These are phyloP conservation scores for Epinotia ramella DNA, from an alignment of 2,888 invertebrate genomes.

Conservation along the genomic window DNA sequence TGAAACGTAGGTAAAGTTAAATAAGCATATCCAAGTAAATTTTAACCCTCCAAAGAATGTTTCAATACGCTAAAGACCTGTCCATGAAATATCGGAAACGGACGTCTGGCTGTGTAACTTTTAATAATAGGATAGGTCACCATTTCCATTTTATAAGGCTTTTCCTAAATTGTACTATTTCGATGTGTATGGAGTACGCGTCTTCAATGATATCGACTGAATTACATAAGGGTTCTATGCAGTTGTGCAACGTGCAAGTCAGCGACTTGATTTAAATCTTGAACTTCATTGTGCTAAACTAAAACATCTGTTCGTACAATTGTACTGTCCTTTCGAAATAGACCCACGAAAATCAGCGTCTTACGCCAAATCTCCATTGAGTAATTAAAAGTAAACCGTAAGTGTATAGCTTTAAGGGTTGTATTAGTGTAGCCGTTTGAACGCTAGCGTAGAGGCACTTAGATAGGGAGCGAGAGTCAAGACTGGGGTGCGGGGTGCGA, in stretches of 20 bases:
- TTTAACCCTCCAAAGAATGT: constrained; percentile 15
- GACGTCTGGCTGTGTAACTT: constrained; percentile 1
- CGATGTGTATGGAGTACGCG: background rate
- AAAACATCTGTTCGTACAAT: background rate
- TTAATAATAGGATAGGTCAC: background rate
- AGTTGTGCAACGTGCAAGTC: background rate
- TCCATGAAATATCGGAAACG: background rate
- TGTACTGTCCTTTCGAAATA: constrained; percentile 3
- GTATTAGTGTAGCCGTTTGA: constrained; percentile 60
- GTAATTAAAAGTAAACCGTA: constrained; percentile 36
- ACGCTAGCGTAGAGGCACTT: constrained; percentile 69
- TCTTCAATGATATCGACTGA: no score
- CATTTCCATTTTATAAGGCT: background rate
- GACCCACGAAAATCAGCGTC: background rate
- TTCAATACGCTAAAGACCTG: background rate
- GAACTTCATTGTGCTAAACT: background rate
- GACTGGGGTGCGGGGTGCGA: constrained; percentile 61
- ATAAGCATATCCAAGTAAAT: constrained; percentile 33
- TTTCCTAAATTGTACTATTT: background rate
- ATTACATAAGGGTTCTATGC: background rate
- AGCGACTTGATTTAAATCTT: background rate
- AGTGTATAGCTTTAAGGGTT: constrained; percentile 55
- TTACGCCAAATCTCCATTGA: constrained; percentile 21
- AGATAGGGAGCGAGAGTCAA: constrained; percentile 63
- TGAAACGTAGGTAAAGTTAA: constrained; percentile 6